Conservation (phyloP, 2,888 invertebrate genomes). For the Temnothorax ravouxi region DNA sequence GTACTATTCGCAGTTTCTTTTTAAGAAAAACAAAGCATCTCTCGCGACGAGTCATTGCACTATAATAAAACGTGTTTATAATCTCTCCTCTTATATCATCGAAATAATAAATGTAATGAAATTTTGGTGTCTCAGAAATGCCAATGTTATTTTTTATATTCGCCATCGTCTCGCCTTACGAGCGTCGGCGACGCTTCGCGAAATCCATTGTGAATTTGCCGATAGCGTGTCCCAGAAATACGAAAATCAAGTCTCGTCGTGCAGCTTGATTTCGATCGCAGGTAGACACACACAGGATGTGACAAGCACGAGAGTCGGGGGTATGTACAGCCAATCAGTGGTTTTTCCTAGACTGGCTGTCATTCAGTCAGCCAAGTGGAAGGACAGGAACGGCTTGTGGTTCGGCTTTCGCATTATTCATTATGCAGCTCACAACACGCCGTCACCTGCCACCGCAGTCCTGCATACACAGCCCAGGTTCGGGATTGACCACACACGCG, state of each 20-base stretch:
- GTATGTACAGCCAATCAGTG: slow-evolving; percentile 82
- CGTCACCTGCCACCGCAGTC: slow-evolving; percentile 82
- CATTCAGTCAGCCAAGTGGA: slow-evolving; percentile 85
- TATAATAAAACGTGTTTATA: slow-evolving; percentile 36
- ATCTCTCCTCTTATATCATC: not conserved
- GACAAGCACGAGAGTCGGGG: slow-evolving; percentile 77
- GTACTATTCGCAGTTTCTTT: slow-evolving; percentile 24
- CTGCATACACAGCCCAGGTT: slow-evolving; percentile 71
- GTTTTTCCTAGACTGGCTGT: slow-evolving; percentile 84
- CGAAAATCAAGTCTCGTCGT: slow-evolving; percentile 71
- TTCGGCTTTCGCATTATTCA: slow-evolving; percentile 85
- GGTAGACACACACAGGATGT: slow-evolving; percentile 74
- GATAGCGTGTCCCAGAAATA: slow-evolving; percentile 64
- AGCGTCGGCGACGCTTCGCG: slow-evolving; percentile 16
- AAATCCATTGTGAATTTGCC: slow-evolving; percentile 49
- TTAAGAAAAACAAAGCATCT: slow-evolving; percentile 20
- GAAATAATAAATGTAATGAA: slow-evolving; percentile 41
- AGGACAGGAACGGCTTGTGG: slow-evolving; percentile 84
- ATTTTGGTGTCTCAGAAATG: slow-evolving; percentile 16
- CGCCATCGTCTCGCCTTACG: slow-evolving; percentile 1
- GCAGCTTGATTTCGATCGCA: slow-evolving; percentile 75
- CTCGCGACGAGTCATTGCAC: not conserved
- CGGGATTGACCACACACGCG: slow-evolving; percentile 73
- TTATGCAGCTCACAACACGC: slow-evolving; percentile 85
- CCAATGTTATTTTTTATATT: slow-evolving; percentile 33